A percentile compares a stretch with the other conserved stretches of the same genome.
These are phyloP conservation scores for Epirrhoe alternata DNA, from an alignment of 2,888 invertebrate species.

Conservation along the genomic window DNA sequence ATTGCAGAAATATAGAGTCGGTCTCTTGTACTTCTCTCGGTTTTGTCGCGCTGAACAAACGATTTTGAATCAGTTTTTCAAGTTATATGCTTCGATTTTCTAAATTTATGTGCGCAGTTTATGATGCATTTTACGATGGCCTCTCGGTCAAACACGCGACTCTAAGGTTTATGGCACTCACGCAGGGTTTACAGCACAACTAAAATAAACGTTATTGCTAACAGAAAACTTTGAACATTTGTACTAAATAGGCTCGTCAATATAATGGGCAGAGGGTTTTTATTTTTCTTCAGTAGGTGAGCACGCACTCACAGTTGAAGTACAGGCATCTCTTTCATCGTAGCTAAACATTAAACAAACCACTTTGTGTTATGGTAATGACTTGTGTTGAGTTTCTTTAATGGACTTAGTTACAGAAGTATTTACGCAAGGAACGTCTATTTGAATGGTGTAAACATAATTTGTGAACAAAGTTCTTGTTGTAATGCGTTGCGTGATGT, in stretches of 20 bases:
- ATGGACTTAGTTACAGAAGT: slow-evolving; percentile 78
- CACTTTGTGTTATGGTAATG: slow-evolving; percentile 75
- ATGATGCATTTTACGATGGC: slow-evolving; percentile 78
- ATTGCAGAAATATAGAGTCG: slow-evolving; percentile 34
- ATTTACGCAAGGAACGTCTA: slow-evolving; percentile 75
- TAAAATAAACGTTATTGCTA: slow-evolving; percentile 61
- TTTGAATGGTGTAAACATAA: slow-evolving; percentile 81
- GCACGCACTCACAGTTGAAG: slow-evolving; percentile 42
- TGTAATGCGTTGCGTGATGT: slow-evolving; percentile 72
- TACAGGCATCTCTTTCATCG: slow-evolving; percentile 56
- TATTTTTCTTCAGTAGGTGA: slow-evolving; percentile 39
- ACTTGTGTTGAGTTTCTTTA: slow-evolving; percentile 74
- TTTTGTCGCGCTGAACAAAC: slow-evolving; percentile 35
- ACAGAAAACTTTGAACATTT: slow-evolving; percentile 47
- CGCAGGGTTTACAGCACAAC: slow-evolving; percentile 69
- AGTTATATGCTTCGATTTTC: slow-evolving; percentile 65
- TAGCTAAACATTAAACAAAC: slow-evolving; percentile 67
- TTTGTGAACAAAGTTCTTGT: slow-evolving; percentile 77
- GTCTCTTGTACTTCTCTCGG: slow-evolving; percentile 29
- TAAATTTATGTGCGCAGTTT: slow-evolving; percentile 75
- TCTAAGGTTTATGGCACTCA: slow-evolving; percentile 71
- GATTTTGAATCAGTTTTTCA: slow-evolving; percentile 62
- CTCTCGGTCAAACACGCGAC: slow-evolving; percentile 79
- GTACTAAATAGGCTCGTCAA: slow-evolving; percentile 46
- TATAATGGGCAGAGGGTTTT: slow-evolving; percentile 41